Evolutionary conservation across 1,140 invertebrate species (phyloP).

Genomic region (Drosophila lacteicornis): DNA sequence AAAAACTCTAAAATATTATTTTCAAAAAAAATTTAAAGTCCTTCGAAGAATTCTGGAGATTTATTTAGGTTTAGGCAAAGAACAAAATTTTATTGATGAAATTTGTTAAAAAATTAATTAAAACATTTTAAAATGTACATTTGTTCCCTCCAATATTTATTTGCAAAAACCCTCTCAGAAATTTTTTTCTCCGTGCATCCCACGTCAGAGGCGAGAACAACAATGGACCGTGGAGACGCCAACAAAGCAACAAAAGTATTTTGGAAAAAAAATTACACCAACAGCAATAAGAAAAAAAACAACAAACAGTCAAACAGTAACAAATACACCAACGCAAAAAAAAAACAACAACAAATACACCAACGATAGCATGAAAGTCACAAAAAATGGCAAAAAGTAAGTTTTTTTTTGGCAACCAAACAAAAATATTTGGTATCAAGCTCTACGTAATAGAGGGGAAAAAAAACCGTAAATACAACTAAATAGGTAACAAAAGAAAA

Average conservation of each 20-base stretch:
- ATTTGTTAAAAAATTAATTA: no score
- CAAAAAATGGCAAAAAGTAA: slow-evolving; percentile 6
- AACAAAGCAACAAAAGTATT: slow-evolving; percentile 5
- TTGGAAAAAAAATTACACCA: slow-evolving; percentile 22
- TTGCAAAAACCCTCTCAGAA: no score
- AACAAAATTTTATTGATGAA: no score
- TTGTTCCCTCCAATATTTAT: no score
- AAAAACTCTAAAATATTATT: no score
- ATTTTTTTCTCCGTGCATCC: neutral
- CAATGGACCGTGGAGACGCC: slow-evolving; percentile 5
- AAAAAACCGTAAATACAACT: slow-evolving; percentile 43
- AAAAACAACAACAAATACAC: slow-evolving; percentile 1
- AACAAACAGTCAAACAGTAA: no score
- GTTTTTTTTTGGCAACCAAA: slow-evolving; percentile 63
- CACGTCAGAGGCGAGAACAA: slow-evolving; percentile 20
- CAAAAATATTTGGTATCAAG: slow-evolving; percentile 69
- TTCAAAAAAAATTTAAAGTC: no score
- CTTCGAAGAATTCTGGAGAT: no score
- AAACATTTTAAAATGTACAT: no score
- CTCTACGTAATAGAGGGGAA: slow-evolving; percentile 14
- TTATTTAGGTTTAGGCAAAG: no score
- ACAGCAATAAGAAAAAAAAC: neutral
- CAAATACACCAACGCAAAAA: neutral
- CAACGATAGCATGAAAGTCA: neutral
- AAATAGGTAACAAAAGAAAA: slow-evolving; percentile 62